These are phyloP conservation scores for Vidua macroura DNA, from an alignment of 2,113 vertebrate species.

Conservation along the genomic window DNA sequence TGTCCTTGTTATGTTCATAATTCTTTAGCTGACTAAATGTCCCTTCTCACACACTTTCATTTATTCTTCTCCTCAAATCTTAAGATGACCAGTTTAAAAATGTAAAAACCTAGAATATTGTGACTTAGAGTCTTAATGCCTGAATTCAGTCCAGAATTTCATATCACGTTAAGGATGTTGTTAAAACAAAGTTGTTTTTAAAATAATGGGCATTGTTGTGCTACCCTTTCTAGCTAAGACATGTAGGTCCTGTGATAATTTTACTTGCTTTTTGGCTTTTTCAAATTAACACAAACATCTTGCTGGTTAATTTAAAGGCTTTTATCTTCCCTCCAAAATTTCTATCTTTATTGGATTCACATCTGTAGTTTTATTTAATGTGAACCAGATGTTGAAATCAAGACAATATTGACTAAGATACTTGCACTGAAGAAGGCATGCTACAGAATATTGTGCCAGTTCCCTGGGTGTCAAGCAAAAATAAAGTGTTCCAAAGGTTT, in stretches of 20 bases:
- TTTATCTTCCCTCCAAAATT: constrained; percentile 16
- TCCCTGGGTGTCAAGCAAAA: not conserved
- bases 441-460: not conserved
- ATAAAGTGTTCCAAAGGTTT: not conserved
- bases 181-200: not conserved
- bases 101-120: not conserved
- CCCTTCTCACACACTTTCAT: not conserved
- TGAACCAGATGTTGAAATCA: constrained; percentile 43
- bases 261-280: not conserved
- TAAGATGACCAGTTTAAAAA: not conserved
- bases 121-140: not conserved
- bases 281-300: constrained; percentile 11
- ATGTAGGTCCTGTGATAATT: not conserved
- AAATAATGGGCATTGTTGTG: not conserved
- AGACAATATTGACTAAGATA: not conserved
- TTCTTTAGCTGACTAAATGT: not conserved
- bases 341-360: constrained; percentile 41
- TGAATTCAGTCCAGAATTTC: not conserved
- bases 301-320: constrained; percentile 18
- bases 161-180: fast-evolving
- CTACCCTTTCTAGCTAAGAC: not conserved
- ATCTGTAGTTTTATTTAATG: constrained; percentile 50
- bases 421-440: not conserved
- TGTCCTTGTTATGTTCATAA: not conserved
- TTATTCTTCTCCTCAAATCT: not conserved